Base-by-base conservation (phyloP, 1,140 invertebrate species). In the Drosophila novamexicana region DNA sequence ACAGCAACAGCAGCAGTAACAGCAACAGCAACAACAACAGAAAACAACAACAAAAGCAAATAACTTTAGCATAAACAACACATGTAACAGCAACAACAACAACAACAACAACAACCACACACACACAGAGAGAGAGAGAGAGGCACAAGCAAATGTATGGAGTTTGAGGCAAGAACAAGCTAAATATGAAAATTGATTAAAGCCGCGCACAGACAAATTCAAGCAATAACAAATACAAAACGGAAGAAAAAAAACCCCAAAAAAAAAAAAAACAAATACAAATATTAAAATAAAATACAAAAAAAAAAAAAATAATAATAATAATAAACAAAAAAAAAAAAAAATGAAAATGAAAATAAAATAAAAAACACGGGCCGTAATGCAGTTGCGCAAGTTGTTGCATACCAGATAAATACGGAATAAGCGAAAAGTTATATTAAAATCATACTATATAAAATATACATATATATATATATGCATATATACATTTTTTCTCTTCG, bases 401-500 rank as follows among this genome's bases (percentile, higher is more conserved):
- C 47, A 39, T 34, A 57, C 34, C 29, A 57, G 53, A 47, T 54
- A 67, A 69, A 67, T 59, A 62, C 58, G 61, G 42, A 69, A 45
- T 74, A 68, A 50, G 56, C 54, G 49, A 69, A 72, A 65, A 56
- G 61, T 71, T 71, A 65, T 64, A 71, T 65, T 71, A 64, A 29
- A 49, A 70, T 40, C 50, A 70, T 66, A 73, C 45, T 49, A 74
- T 74, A 67, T 74, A 59, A 61, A 67, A 69, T 69, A 62, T 65
- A 57, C 50, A 65, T 57, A 66, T 65, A 65, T 37, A 42, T 44
- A 42, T 59, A 74, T 62, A 74, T 69, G 56, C 57, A 74, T 62
- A 63, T 62, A 74, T 47, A 69, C 40, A 69, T 64, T 75, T 75
- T 54, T 69, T 69, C 66, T 74, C 50, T 61, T 62, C 57, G 52